These are phyloP conservation scores for Nomada lathburiana DNA, from an alignment of 2,888 invertebrate species.

Conservation along the genomic window DNA sequence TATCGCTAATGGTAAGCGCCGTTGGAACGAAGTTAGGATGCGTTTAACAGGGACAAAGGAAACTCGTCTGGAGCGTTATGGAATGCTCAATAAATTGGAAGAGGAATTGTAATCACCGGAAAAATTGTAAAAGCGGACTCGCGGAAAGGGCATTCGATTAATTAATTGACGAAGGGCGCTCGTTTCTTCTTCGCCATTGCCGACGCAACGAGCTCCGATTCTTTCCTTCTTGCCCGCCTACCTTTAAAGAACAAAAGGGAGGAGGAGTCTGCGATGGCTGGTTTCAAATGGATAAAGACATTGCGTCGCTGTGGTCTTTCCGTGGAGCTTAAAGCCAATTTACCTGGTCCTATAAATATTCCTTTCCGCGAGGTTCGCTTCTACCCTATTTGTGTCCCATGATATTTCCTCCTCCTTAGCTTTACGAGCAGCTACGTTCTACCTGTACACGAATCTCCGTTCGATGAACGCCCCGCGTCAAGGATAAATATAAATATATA, in stretches of 20 bases:
- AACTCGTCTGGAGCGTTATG: constrained; percentile 55
- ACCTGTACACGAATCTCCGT: background rate
- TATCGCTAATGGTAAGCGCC: constrained; percentile 15
- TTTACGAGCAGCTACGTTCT: constrained; percentile 1
- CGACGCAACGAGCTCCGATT: constrained; percentile 30
- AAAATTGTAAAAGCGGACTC: constrained; percentile 45
- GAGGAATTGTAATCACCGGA: constrained; percentile 49
- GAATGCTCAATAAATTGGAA: constrained; percentile 55
- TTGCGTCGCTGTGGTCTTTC: constrained; percentile 63
- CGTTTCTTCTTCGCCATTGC: constrained; percentile 47
- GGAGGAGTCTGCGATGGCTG: constrained; percentile 17
- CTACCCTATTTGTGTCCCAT: constrained; percentile 1
- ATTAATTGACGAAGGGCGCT: constrained; percentile 52
- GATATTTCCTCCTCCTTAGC: constrained; percentile 1
- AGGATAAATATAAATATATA: background rate
- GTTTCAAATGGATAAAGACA: constrained; percentile 75
- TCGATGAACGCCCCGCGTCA: background rate
- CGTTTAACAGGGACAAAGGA: constrained; percentile 39
- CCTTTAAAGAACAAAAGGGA: constrained; percentile 24
- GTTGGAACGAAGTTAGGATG: constrained; percentile 9
- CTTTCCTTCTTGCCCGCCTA: constrained; percentile 29
- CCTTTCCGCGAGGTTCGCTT: constrained; percentile 5
- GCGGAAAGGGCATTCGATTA: constrained; percentile 56
- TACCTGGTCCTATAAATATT: constrained; percentile 64
- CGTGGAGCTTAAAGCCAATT: constrained; percentile 75